phyloP scores from a whole-genome alignment of 2,888 invertebrate species.

The Unio delphinus region DNA sequence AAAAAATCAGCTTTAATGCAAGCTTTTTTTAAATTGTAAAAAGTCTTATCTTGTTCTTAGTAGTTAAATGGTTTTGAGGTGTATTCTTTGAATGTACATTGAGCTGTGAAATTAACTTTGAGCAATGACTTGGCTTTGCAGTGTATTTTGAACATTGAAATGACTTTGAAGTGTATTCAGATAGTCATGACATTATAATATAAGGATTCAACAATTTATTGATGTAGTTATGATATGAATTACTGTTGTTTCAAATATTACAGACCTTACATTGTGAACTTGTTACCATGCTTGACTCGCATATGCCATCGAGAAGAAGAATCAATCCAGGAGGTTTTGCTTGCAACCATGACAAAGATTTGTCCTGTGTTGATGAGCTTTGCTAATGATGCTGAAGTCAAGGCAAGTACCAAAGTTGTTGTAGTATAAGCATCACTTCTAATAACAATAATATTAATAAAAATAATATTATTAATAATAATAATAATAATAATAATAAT shows the following conservation, averaged over 20 bases:
- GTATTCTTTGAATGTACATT: too few relatives aligned
- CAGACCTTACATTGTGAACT: slow-evolving; percentile 82
- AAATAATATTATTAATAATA: too few relatives aligned
- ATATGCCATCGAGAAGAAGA: slow-evolving; percentile 83
- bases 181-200: neutral
- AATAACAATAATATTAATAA: too few relatives aligned
- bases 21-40: too few relatives aligned
- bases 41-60: too few relatives aligned
- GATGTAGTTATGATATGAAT: neutral
- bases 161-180: too few relatives aligned
- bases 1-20: too few relatives aligned
- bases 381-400: slow-evolving; percentile 81
- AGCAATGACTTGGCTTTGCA: too few relatives aligned
- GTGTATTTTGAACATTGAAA: too few relatives aligned
- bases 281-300: slow-evolving; percentile 82
- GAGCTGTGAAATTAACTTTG: too few relatives aligned
- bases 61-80: too few relatives aligned
- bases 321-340: slow-evolving; percentile 80
- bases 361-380: slow-evolving; percentile 80
- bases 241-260: slow-evolving; percentile 6
- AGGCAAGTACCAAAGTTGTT: slow-evolving; percentile 72
- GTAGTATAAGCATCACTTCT: neutral
- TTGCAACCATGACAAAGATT: slow-evolving; percentile 78
- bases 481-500: too few relatives aligned
- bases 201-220: neutral